These are phyloP conservation scores for Subanguina moxae DNA, from an alignment of 1,140 invertebrate species.

Conservation along the genomic window DNA sequence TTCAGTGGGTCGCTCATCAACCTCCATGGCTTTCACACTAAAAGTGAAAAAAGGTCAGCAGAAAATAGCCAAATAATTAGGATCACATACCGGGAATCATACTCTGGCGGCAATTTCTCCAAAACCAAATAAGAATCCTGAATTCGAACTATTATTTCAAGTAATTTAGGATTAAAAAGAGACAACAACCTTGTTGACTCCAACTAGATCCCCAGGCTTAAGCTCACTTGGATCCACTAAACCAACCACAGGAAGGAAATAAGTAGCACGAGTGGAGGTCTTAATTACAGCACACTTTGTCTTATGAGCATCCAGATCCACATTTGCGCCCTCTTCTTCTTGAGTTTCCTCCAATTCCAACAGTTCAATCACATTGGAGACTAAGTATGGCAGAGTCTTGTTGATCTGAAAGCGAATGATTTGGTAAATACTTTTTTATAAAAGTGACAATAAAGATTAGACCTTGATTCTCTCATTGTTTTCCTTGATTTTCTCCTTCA, in stretches of 20 bases:
- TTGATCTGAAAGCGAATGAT: constrained; percentile 82
- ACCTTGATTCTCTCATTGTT: constrained; percentile 59
- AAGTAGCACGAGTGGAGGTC: constrained; percentile 97
- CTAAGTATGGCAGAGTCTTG: constrained; percentile 95
- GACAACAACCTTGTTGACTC: constrained; percentile 82
- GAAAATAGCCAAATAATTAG: too few relatives aligned
- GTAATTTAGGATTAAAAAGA: constrained; percentile 1
- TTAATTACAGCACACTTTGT: constrained; percentile 99
- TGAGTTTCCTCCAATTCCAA: constrained; percentile 79
- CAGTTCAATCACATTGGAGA: constrained; percentile 97
- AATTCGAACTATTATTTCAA: constrained; percentile 15
- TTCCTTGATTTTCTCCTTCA: constrained; percentile 59
- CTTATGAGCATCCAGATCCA: constrained; percentile 94
- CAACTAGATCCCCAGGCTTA: constrained; percentile 94
- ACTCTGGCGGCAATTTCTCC: constrained; percentile 94
- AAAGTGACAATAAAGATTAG: too few relatives aligned
- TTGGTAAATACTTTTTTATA: too few relatives aligned
- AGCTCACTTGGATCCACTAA: constrained; percentile 93
- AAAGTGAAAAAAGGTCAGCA: too few relatives aligned
- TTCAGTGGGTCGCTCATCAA: constrained; percentile 96
- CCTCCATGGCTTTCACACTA: constrained; percentile 95
- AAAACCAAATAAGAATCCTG: constrained; percentile 95
- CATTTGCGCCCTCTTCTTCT: constrained; percentile 91
- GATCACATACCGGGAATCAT: constrained; percentile 74
- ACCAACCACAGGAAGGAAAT: constrained; percentile 97